Evolutionary conservation across 64 coral and sea anemone genomes (phyloP), one percentile per base, ranked within the genome.

Genomic region (Pachyseris speciosa): DNA sequence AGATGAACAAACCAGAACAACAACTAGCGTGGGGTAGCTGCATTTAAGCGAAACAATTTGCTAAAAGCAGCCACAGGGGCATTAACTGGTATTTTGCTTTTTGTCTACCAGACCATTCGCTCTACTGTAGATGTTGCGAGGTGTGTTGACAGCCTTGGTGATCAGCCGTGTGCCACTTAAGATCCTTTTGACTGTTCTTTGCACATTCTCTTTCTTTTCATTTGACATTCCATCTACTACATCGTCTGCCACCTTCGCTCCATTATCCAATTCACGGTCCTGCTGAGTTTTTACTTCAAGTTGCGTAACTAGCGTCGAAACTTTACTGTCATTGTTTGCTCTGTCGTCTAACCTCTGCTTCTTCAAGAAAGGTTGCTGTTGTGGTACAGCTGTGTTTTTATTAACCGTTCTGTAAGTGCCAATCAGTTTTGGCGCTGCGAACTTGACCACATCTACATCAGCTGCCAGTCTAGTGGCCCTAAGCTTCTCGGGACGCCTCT

Each of bases 131-230:
- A 22, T 53, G 22, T 74, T 50, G 28, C 53, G 67, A 12, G 91
- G 41, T 63, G 55, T 37, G 38, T 55, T 92, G 22, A 72, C 50
- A 19, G 91, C 91, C 83, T 93, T 93, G 17, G 91, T 88, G 33
- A 88, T 88, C 19, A 93, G 34, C 26, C 86, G 85, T 19, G 91
- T 93, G 55, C 91, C 91, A 20, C 84, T 93, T 31, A 93, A 45
- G 33, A 75, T 69, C 29, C 65, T 85, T 59, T 93, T 93, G 0
- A 93, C 74, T 33, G 85, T 78, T 44, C 64, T 86, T 60, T 86
- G 84, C 0, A 93, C 91, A 0, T 29, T 78, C 67, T 72, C 86
- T 36, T 55, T 88, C 45, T 92, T 92, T n/a, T 38, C 53, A 9
- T 65, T 50, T 20, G 73, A 66, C 1, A 86, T 73, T 22, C 72